Base-by-base conservation (phyloP, 1,140 invertebrate species). In the Coptotermes formosanus region DNA sequence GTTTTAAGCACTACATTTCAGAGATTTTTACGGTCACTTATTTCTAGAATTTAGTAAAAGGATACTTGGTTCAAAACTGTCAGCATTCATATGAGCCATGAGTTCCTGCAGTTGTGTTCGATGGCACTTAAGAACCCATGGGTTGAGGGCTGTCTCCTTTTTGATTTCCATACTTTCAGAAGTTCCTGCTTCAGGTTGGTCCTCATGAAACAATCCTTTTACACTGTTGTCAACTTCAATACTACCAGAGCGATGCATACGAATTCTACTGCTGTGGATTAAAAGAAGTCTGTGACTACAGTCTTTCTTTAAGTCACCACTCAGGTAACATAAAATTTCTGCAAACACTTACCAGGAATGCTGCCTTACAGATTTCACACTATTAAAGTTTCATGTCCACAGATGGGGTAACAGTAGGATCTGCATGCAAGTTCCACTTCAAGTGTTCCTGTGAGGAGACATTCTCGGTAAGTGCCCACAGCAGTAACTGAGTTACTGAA, bases 61-160 rank as follows among this genome's bases (percentile, higher is more conserved):
- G 86, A 86, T 86, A 86, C 86, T 82, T 82, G 43, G 64, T 45
- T 32, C 75, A 82, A 32, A 75, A 45, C 52, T 86, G 32, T 48
- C 64, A 45, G 83, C 38, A 43, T 82, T 11, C 48, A 82, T 55
- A 55, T n/a, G 44, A n/a, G 75, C 82, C 30, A 86, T 55, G 16
- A 86, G 85, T 12, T 86, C 48, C 59, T 86, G 86, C 30, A 86
- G 64, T 45, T 86, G 83, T 85, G 83, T 85, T 43, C 86, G 82
- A 48, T 93, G 93, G 89, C 92, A 93, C 87, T 92, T 91, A 32
- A 93, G 88, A 82, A 92, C 92, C 93, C 93, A 94, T 45, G 93
- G 93, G 89, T 93, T 94, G 48, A 92, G 88, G 14, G 88, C 84
- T 48, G 86, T 75, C 85, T 85, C 85, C 48, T 85, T 85, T 81